These are phyloP conservation scores for Ammodytes dubius DNA, from an alignment of 2,113 vertebrate species.

Conservation along the genomic window DNA sequence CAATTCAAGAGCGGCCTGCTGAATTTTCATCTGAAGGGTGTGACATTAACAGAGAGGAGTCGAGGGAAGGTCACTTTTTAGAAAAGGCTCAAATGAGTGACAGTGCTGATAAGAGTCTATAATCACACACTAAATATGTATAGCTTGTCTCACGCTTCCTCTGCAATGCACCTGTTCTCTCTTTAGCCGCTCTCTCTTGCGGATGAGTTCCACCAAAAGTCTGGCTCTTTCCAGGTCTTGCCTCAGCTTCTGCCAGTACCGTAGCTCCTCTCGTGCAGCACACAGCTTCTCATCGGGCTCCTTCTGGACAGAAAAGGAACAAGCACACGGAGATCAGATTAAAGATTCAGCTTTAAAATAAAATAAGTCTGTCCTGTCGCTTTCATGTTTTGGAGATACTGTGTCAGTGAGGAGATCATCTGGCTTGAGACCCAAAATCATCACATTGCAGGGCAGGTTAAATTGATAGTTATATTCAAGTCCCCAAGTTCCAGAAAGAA, in stretches of 20 bases:
- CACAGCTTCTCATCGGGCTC: constrained; percentile 94
- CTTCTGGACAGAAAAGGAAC: constrained; percentile 81
- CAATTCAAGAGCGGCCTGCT: constrained; percentile 94
- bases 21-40: constrained; percentile 89
- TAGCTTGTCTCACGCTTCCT: neutral
- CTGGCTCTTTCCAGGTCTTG: constrained; percentile 96
- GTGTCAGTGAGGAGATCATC: neutral
- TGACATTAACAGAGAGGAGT: constrained; percentile 12
- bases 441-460: neutral
- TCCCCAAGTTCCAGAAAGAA: neutral
- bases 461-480: neutral
- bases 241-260: constrained; percentile 97
- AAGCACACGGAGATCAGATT: neutral
- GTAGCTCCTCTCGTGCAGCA: constrained; percentile 94
- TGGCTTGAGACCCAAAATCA: neutral
- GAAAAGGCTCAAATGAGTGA: neutral
- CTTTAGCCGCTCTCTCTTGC: constrained; percentile 97
- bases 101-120: neutral
- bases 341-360: neutral
- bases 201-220: constrained; percentile 95
- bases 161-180: constrained; percentile 90
- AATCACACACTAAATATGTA: neutral
- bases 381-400: neutral
- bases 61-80: constrained; percentile 21
- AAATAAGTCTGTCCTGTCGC: neutral